These are phyloP conservation scores for Fukomys damarensis DNA, from an alignment of 2,113 vertebrate species.

Conservation along the genomic window DNA sequence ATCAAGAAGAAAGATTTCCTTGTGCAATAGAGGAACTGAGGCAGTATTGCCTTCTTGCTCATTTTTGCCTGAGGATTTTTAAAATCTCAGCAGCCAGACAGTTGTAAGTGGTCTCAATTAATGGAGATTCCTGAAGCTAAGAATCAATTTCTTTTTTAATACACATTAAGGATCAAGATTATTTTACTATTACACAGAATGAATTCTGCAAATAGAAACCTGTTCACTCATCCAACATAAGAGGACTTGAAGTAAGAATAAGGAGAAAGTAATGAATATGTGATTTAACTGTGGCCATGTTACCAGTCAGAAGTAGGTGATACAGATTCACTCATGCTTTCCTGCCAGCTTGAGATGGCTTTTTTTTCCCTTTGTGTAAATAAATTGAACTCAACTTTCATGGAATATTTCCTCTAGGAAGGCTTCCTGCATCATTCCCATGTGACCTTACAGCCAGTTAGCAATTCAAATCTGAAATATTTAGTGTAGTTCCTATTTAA, in stretches of 20 bases:
- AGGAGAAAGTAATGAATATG: not conserved
- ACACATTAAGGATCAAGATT: constrained; percentile 77
- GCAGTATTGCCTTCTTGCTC: not conserved
- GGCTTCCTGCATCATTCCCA: not conserved
- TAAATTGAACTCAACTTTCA: not conserved
- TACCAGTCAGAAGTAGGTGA: not conserved
- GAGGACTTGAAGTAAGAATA: constrained; percentile 55
- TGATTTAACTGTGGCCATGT: constrained; percentile 47
- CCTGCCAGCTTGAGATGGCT: not conserved
- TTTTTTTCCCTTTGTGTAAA: not conserved
- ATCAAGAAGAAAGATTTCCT: constrained; percentile 62
- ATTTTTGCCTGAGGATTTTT: constrained; percentile 60
- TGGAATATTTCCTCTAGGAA: not conserved
- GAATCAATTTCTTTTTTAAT: constrained; percentile 76
- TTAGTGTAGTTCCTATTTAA: not conserved
- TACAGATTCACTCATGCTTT: not conserved
- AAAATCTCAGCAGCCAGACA: constrained; percentile 51
- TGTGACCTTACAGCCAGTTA: not conserved
- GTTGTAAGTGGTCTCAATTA: constrained; percentile 74
- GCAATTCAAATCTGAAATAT: not conserved
- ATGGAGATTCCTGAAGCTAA: constrained; percentile 76
- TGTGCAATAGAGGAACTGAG: not conserved
- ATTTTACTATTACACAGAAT: constrained; percentile 75
- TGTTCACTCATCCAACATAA: constrained; percentile 62
- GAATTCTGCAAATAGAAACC: constrained; percentile 68